These are phyloP conservation scores for Chloromyia formosa DNA, from an alignment of 2,888 invertebrate species.

Conservation along the genomic window DNA sequence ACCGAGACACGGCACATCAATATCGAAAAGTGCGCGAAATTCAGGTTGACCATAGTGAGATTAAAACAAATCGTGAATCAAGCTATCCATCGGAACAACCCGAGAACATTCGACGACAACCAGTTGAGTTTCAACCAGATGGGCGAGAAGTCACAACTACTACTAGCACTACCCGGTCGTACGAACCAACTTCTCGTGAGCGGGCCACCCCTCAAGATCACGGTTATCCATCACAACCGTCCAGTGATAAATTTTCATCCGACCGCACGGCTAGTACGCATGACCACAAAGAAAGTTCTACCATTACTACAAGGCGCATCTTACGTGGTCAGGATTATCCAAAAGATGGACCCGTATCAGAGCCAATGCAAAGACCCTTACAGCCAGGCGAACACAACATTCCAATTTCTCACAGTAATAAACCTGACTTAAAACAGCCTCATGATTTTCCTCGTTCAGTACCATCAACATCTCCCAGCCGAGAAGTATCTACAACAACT, in stretches of 20 bases:
- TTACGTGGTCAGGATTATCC: too few relatives aligned
- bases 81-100: not conserved
- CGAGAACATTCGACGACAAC: not conserved
- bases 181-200: not conserved
- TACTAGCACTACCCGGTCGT: not conserved
- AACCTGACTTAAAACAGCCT: too few relatives aligned
- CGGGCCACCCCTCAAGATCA: not conserved
- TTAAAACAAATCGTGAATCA: not conserved
- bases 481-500: not conserved
- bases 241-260: too few relatives aligned
- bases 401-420: not conserved
- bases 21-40: slow-evolving; percentile 12
- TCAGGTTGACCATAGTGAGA: slow-evolving; percentile 1
- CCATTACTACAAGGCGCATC: too few relatives aligned
- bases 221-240: too few relatives aligned
- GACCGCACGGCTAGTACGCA: too few relatives aligned
- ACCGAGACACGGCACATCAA: not conserved
- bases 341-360: too few relatives aligned
- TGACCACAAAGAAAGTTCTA: too few relatives aligned
- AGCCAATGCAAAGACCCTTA: not conserved
- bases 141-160: not conserved
- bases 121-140: not conserved
- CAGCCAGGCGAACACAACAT: not conserved
- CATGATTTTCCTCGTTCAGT: too few relatives aligned
- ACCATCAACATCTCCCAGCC: not conserved